Evolutionary conservation across 2,888 invertebrate species (phyloP).

Genomic region (Cantharis lateralis): DNA sequence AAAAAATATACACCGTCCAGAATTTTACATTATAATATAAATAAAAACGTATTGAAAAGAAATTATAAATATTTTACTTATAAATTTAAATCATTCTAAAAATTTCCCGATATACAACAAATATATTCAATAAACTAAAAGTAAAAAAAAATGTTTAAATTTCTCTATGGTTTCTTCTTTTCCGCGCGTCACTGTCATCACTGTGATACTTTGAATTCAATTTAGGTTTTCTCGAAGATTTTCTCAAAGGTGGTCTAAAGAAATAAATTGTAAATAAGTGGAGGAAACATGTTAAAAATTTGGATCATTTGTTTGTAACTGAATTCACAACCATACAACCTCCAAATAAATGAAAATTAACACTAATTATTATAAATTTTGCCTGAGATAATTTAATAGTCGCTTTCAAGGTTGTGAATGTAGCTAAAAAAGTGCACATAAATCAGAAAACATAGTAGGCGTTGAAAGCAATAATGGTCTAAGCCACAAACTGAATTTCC

Average conservation of each 20-base stretch:
- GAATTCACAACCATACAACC: background rate
- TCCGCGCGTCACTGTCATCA: background rate
- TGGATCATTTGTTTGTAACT: background rate
- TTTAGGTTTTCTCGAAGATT: background rate
- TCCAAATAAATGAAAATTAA: background rate
- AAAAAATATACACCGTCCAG: background rate
- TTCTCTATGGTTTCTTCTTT: background rate
- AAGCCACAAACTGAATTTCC: too few relatives aligned
- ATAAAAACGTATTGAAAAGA: background rate
- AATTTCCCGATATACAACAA: background rate
- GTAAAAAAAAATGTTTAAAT: background rate
- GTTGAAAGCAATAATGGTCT: too few relatives aligned
- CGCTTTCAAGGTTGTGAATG: background rate
- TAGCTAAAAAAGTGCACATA: too few relatives aligned
- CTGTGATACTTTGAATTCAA: background rate
- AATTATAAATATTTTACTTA: background rate
- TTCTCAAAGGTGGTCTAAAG: background rate
- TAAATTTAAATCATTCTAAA: background rate
- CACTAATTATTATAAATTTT: too few relatives aligned
- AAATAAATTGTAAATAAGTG: background rate
- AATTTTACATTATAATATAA: background rate
- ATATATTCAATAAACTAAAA: background rate
- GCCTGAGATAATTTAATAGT: background rate
- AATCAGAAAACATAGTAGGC: too few relatives aligned
- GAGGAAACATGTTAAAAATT: background rate